These are phyloP conservation scores for Pterocles gutturalis DNA, from an alignment of 2,113 vertebrate species.

Conservation along the genomic window DNA sequence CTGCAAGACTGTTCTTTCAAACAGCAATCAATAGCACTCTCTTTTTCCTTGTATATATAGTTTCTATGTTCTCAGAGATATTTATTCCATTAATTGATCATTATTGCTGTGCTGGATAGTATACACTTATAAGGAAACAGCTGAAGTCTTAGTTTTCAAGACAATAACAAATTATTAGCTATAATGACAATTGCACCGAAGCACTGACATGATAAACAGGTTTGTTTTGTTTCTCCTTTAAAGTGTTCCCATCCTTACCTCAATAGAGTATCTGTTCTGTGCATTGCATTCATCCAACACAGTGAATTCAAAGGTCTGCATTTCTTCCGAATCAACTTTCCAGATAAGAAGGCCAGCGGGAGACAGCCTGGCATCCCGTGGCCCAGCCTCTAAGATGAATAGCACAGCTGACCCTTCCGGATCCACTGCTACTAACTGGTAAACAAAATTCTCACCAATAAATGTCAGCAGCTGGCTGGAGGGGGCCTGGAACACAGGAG, in stretches of 20 bases:
- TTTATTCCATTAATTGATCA: constrained; percentile 77
- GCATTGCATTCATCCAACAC: constrained; percentile 81
- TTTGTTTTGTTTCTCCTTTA: constrained; percentile 27
- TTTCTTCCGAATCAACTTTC: constrained; percentile 71
- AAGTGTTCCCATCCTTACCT: constrained; percentile 70
- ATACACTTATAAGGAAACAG: constrained; percentile 64
- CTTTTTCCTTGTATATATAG: constrained; percentile 40
- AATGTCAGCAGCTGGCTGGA: constrained; percentile 77
- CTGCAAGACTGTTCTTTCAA: constrained; percentile 57
- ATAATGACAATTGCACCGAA: constrained; percentile 34
- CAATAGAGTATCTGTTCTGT: constrained; percentile 74
- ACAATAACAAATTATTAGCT: constrained; percentile 67
- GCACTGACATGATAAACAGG: background rate
- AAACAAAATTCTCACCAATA: constrained; percentile 84
- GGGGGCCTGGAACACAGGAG: constrained; percentile 79
- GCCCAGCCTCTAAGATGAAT: constrained; percentile 80
- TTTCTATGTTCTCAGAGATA: constrained; percentile 59
- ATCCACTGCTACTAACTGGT: constrained; percentile 81
- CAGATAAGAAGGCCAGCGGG: constrained; percentile 85
- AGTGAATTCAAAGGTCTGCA: constrained; percentile 71
- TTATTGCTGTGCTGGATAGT: constrained; percentile 63
- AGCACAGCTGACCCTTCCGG: constrained; percentile 84
- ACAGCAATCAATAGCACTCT: constrained; percentile 67
- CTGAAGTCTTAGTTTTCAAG: constrained; percentile 62
- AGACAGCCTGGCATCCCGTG: constrained; percentile 70